phyloP scores from a whole-genome alignment of 1,140 invertebrate genomes.

The Listronotus oregonensis region DNA sequence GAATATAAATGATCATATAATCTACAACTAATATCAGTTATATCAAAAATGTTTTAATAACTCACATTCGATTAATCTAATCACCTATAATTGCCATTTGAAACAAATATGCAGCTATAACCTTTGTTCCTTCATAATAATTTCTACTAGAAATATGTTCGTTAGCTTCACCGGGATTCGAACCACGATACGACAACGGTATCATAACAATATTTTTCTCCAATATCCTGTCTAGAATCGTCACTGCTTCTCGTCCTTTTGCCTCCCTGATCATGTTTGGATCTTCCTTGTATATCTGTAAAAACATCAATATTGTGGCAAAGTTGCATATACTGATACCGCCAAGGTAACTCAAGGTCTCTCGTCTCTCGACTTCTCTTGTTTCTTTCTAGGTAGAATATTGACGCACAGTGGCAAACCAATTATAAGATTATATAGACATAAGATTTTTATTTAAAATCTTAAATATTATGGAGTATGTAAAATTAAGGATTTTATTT shows the following conservation, averaged over 20 bases:
- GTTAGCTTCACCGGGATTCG: constrained; percentile 47
- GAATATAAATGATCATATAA: no score
- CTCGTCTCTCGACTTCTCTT: no score
- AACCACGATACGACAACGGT: constrained; percentile 42
- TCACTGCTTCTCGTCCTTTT: constrained; percentile 43
- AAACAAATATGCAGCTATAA: constrained; percentile 51
- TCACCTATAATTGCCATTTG: constrained; percentile 32
- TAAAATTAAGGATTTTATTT: no score
- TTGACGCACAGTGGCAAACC: no score
- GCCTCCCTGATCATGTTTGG: constrained; percentile 53
- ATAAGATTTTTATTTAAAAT: no score
- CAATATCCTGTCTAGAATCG: constrained; percentile 46
- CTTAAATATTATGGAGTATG: no score
- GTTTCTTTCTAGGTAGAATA: no score
- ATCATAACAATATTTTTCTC: constrained; percentile 49
- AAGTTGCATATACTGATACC: no score
- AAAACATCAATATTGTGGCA: background rate
- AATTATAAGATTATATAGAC: no score
- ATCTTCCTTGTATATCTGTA: constrained; percentile 53
- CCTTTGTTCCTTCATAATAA: constrained; percentile 53
- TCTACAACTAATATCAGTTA: no score
- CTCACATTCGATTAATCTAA: background rate
- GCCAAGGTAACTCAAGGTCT: no score
- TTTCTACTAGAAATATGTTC: constrained; percentile 49
- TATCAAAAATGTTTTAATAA: no score